Base-by-base conservation (phyloP, 2,797 vertebrate genomes). In the Esox lucius region DNA sequence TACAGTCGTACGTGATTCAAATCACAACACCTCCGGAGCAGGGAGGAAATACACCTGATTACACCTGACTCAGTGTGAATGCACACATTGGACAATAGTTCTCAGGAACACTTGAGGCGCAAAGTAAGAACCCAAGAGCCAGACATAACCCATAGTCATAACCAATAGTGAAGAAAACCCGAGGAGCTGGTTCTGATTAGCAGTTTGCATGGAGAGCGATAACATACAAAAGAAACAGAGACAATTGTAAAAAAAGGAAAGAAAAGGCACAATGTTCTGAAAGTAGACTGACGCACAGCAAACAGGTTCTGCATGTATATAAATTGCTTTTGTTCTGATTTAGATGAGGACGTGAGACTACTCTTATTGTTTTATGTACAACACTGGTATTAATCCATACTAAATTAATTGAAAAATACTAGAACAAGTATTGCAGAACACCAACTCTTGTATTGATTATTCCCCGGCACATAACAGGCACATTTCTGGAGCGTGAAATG, bases 281-380 rank as follows among this genome's bases (percentile, higher is more conserved):
- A 89, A 88, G 85, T 86, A 87, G 83, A 78, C 76, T 91, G 91
- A 90, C 72, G 90, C 87, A 90, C 64, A 66, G 85, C 88, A 88
- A 91, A 91, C 88, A 81, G 76, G 87, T 86, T 87, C 66, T 64
- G 70, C 76, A 70, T 85, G 75, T 83, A 74, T 64, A 33, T 31
- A 83, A 92, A 90, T 90, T 87, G 91, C 90, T 91, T 91, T 77
- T 84, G 68, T 72, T 26, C 62, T 53, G 75, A 69, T 53, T 62
- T 51, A 56, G 73, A 33, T 3, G 49, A 72, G 80, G 84, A 84
- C 62, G 22, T 16, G 19, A 42, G 8, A 16, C 26, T 48, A 13
- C 13, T 12, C 35, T 39, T 16, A 13, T 6, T 9, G 16, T 28
- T 13, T 33, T 11, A 19, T 33, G 28, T 16, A 39, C 31, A 35